Evolutionary conservation across 2,888 invertebrate species (phyloP).

Genomic region (Laothoe populi): DNA sequence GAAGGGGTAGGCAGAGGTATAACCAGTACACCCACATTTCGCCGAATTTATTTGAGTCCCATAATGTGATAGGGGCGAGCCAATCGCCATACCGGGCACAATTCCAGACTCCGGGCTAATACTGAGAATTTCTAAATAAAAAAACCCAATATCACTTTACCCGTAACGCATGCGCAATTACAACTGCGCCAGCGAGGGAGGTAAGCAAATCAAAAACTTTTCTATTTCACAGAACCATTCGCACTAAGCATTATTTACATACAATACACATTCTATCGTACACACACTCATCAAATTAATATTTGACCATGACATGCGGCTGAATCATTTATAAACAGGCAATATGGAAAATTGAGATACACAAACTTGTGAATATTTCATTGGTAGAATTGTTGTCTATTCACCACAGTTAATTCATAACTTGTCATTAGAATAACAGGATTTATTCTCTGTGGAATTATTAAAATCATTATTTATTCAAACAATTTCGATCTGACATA

Average conservation of each 20-base stretch:
- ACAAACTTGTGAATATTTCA: conserved; percentile 9
- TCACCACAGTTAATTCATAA: background rate
- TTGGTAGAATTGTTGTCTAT: background rate
- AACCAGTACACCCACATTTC: too few relatives aligned
- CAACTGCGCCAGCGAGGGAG: too few relatives aligned
- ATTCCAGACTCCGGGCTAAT: too few relatives aligned
- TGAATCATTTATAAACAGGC: background rate
- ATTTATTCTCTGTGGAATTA: background rate
- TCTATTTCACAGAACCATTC: background rate
- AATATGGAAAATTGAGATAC: conserved; percentile 10
- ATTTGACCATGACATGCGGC: conserved; percentile 6
- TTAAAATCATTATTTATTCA: conserved; percentile 7
- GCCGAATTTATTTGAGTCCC: too few relatives aligned
- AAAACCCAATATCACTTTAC: too few relatives aligned
- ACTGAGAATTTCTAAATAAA: too few relatives aligned
- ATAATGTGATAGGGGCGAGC: too few relatives aligned
- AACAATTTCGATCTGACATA: background rate
- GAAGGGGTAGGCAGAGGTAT: too few relatives aligned
- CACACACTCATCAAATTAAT: background rate
- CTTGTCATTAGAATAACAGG: conserved; percentile 12
- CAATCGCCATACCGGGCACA: too few relatives aligned
- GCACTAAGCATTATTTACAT: background rate
- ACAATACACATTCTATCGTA: background rate
- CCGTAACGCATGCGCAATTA: too few relatives aligned
- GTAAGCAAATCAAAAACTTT: background rate